A percentile compares a stretch with the other conserved stretches of the same genome.
Conservation (phyloP, 2,888 invertebrate genomes). For the Imbricaverruca yamaguchii region DNA sequence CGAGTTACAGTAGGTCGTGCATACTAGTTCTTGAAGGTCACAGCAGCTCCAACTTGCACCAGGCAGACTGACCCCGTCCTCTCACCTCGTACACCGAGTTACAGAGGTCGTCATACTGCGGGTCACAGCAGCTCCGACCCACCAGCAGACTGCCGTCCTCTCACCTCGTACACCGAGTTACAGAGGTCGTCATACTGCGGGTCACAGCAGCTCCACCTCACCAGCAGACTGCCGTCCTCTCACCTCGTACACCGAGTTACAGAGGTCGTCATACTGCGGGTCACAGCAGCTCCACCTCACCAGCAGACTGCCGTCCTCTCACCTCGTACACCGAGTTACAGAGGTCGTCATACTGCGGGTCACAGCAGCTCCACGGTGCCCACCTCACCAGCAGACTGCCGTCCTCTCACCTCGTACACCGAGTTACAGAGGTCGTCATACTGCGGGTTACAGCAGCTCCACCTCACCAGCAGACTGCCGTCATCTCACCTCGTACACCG, state of each 20-base stretch:
- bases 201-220: constrained; percentile 2
- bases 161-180: constrained; percentile 6
- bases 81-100: constrained; percentile 7
- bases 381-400: neutral
- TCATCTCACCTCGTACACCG: neutral
- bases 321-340: constrained; percentile 9
- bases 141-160: neutral
- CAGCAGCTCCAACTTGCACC: no score
- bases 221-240: no score
- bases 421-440: neutral
- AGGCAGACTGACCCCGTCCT: no score
- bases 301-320: no score
- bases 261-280: no score
- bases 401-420: neutral
- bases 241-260: constrained; percentile 8
- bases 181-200: neutral
- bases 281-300: no score
- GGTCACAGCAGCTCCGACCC: constrained; percentile 11
- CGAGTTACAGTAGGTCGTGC: no score
- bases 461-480: no score
- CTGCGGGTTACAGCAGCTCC: constrained; percentile 15
- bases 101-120: neutral
- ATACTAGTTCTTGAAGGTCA: no score
- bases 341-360: neutral
- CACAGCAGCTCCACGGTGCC: constrained; percentile 20